phyloP scores from a whole-genome alignment of 2,797 vertebrate species.

The Sebastolobus alascanus region DNA sequence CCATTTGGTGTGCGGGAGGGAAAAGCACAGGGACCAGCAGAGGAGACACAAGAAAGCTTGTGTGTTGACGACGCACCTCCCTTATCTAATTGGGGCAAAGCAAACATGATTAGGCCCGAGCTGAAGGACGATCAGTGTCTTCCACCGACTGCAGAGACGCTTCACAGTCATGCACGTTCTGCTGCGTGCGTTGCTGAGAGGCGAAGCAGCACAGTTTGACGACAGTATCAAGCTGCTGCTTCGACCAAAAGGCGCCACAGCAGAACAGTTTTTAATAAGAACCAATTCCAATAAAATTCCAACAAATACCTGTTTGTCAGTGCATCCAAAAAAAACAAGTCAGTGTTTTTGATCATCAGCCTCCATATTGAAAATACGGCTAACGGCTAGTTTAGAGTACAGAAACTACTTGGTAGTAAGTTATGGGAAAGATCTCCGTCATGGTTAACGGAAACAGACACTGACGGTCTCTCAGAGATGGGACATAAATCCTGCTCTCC shows the following conservation, averaged over 20 bases:
- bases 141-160: conserved; percentile 57
- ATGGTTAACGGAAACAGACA: not conserved
- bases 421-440: not conserved
- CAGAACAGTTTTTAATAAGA: not conserved
- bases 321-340: not conserved
- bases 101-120: conserved; percentile 78
- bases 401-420: not conserved
- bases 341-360: not conserved
- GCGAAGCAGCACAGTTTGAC: conserved; percentile 30
- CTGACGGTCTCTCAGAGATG: not conserved
- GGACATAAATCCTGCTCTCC: not conserved
- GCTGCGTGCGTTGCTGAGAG: conserved; percentile 52
- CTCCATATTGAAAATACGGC: not conserved
- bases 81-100: conserved; percentile 82
- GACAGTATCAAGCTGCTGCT: conserved; percentile 41
- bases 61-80: conserved; percentile 69
- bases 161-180: conserved; percentile 49
- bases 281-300: not conserved
- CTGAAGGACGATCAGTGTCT: conserved; percentile 76
- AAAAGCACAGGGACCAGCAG: conserved; percentile 52
- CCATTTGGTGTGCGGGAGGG: conserved; percentile 78
- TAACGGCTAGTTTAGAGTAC: not conserved
- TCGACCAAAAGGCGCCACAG: conserved; percentile 11
- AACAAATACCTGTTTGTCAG: not conserved
- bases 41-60: conserved; percentile 59